Evolutionary conservation across 2,888 invertebrate species (phyloP), one percentile per base, ranked within the genome.

Genomic region (Aphelenchoides bicaudatus): DNA sequence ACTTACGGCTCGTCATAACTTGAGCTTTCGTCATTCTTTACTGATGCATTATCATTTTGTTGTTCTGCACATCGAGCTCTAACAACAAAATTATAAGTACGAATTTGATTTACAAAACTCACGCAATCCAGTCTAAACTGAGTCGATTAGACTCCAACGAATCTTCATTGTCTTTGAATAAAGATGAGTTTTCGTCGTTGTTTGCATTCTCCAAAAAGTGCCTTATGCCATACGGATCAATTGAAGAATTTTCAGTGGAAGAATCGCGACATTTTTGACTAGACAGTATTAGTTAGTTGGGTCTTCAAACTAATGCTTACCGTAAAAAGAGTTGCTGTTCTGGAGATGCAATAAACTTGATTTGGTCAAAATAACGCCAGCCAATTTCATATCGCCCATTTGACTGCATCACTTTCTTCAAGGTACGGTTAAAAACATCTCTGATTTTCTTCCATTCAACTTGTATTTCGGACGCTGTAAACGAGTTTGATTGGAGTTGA

Each of bases 281-380:
- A 43, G 43, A 21, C 25, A 10, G 16, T 43, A 8, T 25, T 19
- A 25, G 10, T 34, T 13, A 34, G 13, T 43, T 43, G 6, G 23
- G 16, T n/a, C 43, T 43, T 19, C 43, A 43, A 43, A 6, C 16
- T 21, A 43, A n/a, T 6, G 23, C 23, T 5, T 5, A 49, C 43
- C 37, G 25, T 23, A 54, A 27, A 10, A 16, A 23, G 8, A 21
- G 16, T 6, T 56, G 27, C 3, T 54, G 43, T 28, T 54, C 55
- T 8, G 43, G 43, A 23, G 43, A 19, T n/a, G 55, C 55, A 56
- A 54, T 54, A 21, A 54, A 54, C 3, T 56, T 8, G 39, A 63
- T 66, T 8, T 64, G 50, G 21, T 67, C 25, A 64, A 64, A 63
- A 38, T 63, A 66, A 8, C 61, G 65, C 63, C 63, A 63, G 27